Conservation (phyloP, 2,888 invertebrate genomes). For the Drosophila nigritarsus region DNA sequence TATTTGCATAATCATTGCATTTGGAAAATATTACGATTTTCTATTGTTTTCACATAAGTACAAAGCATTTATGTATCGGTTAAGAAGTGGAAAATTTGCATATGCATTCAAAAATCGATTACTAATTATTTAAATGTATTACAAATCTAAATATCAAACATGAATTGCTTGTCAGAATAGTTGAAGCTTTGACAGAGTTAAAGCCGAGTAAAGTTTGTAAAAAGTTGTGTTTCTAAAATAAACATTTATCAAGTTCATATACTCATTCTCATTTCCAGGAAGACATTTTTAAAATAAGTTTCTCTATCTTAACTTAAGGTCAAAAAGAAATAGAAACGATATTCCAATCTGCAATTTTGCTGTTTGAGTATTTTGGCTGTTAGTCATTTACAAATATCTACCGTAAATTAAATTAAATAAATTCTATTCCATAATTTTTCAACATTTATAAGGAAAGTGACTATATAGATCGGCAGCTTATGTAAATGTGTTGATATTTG, state of each 20-base stretch:
- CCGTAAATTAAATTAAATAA: background rate
- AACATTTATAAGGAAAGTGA: background rate
- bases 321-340: background rate
- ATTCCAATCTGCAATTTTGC: background rate
- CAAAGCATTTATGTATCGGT: background rate
- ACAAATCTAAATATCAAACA: background rate
- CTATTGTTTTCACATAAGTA: no score
- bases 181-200: background rate
- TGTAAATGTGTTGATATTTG: background rate
- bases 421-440: background rate
- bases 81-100: background rate
- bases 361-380: background rate
- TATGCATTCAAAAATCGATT: background rate
- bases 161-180: background rate
- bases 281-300: background rate
- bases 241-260: background rate
- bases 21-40: background rate
- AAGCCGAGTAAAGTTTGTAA: background rate
- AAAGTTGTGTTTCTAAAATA: background rate
- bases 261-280: background rate
- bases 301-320: background rate
- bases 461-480: background rate
- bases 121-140: background rate
- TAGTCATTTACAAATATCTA: background rate
- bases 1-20: conserved; percentile 18